Evolutionary conservation across 2,797 vertebrate species (phyloP).

Genomic region (Clarias laeviceps): DNA sequence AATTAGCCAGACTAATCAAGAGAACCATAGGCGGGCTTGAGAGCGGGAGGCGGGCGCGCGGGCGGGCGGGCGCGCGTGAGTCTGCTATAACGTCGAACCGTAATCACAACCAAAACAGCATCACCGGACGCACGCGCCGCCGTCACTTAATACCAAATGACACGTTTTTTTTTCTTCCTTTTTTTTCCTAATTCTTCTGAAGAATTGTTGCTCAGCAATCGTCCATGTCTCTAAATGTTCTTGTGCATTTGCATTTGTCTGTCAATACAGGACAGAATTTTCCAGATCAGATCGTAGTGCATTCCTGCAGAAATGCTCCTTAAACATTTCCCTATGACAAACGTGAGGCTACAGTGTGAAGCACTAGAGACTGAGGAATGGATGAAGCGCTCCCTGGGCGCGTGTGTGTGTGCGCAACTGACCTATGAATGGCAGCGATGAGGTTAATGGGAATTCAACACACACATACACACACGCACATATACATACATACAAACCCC

Average conservation of each 20-base stretch:
- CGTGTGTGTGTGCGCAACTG: constrained; percentile 34
- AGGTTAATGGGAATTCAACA: constrained; percentile 67
- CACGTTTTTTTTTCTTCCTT: not conserved
- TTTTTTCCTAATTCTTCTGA: too few species aligned
- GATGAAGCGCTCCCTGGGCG: constrained; percentile 28
- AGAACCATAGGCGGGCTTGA: constrained; percentile 50
- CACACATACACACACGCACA: not conserved
- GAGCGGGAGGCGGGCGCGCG: constrained; percentile 12
- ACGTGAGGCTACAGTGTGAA: constrained; percentile 9
- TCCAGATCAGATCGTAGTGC: too few species aligned
- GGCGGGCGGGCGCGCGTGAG: constrained; percentile 13
- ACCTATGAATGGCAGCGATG: constrained; percentile 62
- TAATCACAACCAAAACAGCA: constrained; percentile 49
- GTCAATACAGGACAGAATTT: not conserved
- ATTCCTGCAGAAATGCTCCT: not conserved
- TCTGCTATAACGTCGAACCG: constrained; percentile 47
- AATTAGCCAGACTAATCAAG: constrained; percentile 56
- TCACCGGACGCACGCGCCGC: constrained; percentile 34
- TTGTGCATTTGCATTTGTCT: not conserved
- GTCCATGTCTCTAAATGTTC: not conserved
- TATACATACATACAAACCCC: constrained; percentile 39
- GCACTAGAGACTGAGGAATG: constrained; percentile 33
- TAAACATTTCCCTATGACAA: not conserved
- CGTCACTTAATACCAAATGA: constrained; percentile 42
- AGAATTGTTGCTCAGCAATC: constrained; percentile 15